Conservation (phyloP, 2,888 invertebrate genomes). For the Chrysopilus asiliformis region DNA sequence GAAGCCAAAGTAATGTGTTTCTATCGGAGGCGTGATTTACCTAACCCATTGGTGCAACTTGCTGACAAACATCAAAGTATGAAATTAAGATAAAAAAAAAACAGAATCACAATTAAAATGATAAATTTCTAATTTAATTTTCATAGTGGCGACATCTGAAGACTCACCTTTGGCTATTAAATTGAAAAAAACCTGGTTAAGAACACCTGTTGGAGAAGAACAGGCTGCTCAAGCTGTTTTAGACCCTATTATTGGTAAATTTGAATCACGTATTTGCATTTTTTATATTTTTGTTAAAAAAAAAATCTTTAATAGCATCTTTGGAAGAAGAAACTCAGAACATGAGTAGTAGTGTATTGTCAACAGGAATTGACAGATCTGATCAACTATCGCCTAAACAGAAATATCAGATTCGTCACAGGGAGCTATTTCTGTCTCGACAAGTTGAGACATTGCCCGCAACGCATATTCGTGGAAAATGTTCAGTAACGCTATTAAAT, state of each 20-base stretch:
- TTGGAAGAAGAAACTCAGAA: constrained; percentile 61
- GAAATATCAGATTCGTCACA: constrained; percentile 91
- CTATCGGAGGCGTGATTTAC: constrained; percentile 94
- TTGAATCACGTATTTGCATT: constrained; percentile 1
- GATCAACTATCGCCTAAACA: constrained; percentile 68
- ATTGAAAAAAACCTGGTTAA: constrained; percentile 59
- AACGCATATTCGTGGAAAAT: constrained; percentile 98
- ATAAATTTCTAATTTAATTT: constrained; percentile 9
- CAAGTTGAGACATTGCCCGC: constrained; percentile 97
- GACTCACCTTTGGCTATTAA: constrained; percentile 53
- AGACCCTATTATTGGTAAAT: constrained; percentile 50
- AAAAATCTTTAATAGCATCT: constrained; percentile 39
- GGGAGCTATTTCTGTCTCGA: constrained; percentile 94
- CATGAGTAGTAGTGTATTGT: constrained; percentile 30
- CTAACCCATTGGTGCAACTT: constrained; percentile 87
- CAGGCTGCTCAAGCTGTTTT: constrained; percentile 54
- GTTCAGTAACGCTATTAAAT: constrained; percentile 95
- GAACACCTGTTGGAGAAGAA: constrained; percentile 55
- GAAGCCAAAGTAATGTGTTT: constrained; percentile 99
- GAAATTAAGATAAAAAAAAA: constrained; percentile 22
- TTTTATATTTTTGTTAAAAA: background rate
- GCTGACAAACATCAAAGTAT: constrained; percentile 99
- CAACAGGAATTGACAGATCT: constrained; percentile 36
- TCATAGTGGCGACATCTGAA: constrained; percentile 53
- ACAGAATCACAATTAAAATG: no score